A percentile compares a stretch with the other conserved stretches of the same genome.
phyloP scores from a whole-genome alignment of 2,797 vertebrate genomes.

The Sardinella longiceps region DNA sequence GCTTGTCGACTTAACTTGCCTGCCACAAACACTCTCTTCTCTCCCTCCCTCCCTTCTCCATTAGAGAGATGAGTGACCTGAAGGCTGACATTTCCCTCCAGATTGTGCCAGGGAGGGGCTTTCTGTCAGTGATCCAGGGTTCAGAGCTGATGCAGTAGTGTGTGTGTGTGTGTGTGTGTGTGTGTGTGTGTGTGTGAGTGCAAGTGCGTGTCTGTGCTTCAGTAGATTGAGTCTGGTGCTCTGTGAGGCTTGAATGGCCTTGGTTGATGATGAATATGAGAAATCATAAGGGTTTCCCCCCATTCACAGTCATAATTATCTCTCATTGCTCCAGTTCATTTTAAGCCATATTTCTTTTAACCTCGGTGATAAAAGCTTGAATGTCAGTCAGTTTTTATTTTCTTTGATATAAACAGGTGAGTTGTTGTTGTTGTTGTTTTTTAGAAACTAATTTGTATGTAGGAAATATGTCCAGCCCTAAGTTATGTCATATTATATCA shows the following conservation, averaged over 20 bases:
- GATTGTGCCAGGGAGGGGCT: slow-evolving; percentile 49
- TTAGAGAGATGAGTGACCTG: slow-evolving; percentile 54
- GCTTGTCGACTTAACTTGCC: slow-evolving; percentile 40
- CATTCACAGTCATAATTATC: slow-evolving; percentile 58
- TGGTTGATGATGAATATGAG: slow-evolving; percentile 57
- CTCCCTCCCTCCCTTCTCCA: slow-evolving; percentile 35
- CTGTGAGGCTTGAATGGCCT: slow-evolving; percentile 58
- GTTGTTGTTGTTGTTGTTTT: neutral
- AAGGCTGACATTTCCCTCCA: slow-evolving; percentile 56
- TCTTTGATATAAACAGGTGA: neutral
- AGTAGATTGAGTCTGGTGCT: slow-evolving; percentile 29
- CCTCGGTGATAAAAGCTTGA: neutral
- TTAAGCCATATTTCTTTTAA: neutral
- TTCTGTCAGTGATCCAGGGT: slow-evolving; percentile 47
- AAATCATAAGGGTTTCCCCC: slow-evolving; percentile 58
- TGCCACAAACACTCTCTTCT: slow-evolving; percentile 58
- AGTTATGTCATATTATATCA: no score
- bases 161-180: neutral
- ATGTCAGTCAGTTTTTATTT: neutral
- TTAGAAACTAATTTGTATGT: no score
- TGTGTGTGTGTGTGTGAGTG: neutral
- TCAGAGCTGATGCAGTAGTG: slow-evolving; percentile 38
- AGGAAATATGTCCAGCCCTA: no score
- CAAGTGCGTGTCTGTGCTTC: neutral
- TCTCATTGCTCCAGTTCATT: slow-evolving; percentile 45